Percentiles rank a stretch among this genome's conserved stretches.
phyloP scores from a whole-genome alignment of 2,797 vertebrate species.

The Chloroceryle amazona region DNA sequence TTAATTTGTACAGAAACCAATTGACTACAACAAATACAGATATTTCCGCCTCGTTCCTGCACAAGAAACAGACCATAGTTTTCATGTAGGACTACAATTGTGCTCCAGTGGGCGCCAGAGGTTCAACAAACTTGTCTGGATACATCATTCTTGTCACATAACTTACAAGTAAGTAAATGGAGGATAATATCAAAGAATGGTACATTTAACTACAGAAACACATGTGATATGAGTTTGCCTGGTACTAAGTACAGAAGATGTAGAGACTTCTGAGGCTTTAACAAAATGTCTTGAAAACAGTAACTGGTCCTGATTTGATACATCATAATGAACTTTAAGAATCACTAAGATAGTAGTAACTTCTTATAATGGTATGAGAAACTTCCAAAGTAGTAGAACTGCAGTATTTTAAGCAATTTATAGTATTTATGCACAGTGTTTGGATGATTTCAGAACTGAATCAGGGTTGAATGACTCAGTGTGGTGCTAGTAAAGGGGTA shows the following conservation, averaged over 20 bases:
- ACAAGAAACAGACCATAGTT: conserved; percentile 92
- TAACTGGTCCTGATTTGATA: background rate
- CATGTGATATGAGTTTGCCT: background rate
- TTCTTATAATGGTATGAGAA: background rate
- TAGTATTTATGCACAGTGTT: background rate
- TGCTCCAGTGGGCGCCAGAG: conserved; percentile 92
- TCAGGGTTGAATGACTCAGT: background rate
- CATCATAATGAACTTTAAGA: background rate
- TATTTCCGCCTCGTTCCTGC: conserved; percentile 89
- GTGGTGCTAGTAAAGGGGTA: background rate
- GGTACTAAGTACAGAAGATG: background rate
- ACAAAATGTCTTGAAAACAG: background rate
- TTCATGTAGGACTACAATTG: conserved; percentile 94
- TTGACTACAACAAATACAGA: conserved; percentile 85
- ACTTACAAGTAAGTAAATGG: conserved; percentile 88
- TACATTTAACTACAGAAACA: background rate
- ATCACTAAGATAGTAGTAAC: background rate
- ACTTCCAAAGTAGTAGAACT: background rate
- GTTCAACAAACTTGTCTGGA: conserved; percentile 95
- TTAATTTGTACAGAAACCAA: conserved; percentile 85
- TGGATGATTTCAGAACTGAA: background rate
- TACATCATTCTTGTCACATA: conserved; percentile 98
- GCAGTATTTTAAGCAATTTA: background rate
- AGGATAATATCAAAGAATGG: background rate
- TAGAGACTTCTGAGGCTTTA: background rate